phyloP scores from a whole-genome alignment of 2,797 vertebrate species.

The Spinus olivaceus region DNA sequence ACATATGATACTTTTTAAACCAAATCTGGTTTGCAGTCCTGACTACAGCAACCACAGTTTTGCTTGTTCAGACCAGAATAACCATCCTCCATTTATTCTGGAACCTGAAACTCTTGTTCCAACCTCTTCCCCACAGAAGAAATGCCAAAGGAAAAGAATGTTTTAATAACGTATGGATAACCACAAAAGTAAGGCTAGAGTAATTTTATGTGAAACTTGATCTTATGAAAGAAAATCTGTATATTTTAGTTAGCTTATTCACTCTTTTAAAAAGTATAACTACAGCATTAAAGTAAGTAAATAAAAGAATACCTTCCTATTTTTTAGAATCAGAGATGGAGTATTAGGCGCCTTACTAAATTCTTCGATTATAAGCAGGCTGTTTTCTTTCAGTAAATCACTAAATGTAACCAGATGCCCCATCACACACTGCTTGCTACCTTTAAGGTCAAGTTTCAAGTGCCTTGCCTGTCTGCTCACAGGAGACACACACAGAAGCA shows the following conservation, averaged over 20 bases:
- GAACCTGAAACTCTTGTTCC: conserved; percentile 42
- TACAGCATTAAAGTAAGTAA: conserved; percentile 3
- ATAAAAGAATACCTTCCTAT: neutral
- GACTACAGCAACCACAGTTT: conserved; percentile 22
- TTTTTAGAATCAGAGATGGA: neutral
- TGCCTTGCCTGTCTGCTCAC: neutral
- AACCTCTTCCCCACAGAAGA: conserved; percentile 24
- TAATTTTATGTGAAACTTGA: conserved; percentile 49
- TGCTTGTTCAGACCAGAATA: conserved; percentile 58
- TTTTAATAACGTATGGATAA: conserved; percentile 50
- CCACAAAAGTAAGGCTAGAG: conserved; percentile 11
- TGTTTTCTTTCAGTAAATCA: neutral
- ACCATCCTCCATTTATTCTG: conserved; percentile 36
- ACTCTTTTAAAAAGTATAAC: conserved; percentile 30
- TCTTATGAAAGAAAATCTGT: conserved; percentile 56
- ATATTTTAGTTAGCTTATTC: conserved; percentile 23
- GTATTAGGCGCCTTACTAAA: neutral
- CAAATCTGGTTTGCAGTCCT: conserved; percentile 22
- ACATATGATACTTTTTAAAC: neutral
- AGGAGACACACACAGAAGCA: neutral
- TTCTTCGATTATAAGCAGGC: neutral
- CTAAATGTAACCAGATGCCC: neutral
- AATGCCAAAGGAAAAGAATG: conserved; percentile 43
- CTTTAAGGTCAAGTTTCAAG: neutral
- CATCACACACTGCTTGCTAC: neutral